Percentiles rank a stretch among this genome's conserved stretches.
Conservation (phyloP, 2,113 vertebrate species). For the Oreochromis tanganicae region DNA sequence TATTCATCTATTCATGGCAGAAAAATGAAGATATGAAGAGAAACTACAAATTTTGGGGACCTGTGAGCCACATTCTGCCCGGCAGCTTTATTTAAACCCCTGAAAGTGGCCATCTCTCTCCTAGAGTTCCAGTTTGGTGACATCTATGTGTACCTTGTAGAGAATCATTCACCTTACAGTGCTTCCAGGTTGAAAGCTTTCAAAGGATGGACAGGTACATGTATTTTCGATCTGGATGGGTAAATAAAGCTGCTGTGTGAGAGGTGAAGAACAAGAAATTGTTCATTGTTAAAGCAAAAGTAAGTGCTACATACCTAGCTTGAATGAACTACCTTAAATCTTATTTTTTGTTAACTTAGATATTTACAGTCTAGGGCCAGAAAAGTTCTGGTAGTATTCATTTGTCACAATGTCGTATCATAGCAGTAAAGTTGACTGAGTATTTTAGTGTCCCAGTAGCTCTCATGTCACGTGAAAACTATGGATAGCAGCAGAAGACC, state of each 20-base stretch:
- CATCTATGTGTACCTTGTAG: background rate
- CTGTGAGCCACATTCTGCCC: background rate
- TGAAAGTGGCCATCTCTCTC: background rate
- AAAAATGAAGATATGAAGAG: background rate
- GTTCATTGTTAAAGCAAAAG: background rate
- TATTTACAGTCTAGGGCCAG: background rate
- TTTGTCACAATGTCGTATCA: background rate
- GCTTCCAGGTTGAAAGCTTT: background rate
- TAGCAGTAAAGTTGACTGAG: background rate
- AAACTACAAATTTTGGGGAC: background rate
- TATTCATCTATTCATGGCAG: background rate
- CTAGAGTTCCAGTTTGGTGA: background rate
- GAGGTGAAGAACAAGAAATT: background rate
- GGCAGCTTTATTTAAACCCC: background rate
- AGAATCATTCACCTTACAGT: background rate
- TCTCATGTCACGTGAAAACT: background rate
- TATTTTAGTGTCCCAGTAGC: background rate
- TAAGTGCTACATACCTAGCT: background rate
- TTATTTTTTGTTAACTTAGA: background rate
- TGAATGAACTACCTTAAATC: background rate
- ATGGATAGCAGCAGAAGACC: background rate
- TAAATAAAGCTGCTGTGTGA: background rate
- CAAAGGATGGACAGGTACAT: background rate
- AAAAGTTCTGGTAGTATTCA: background rate
- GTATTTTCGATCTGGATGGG: background rate